These are phyloP conservation scores for Psilopogon haemacephalus DNA, from an alignment of 2,113 vertebrate species.

Conservation along the genomic window DNA sequence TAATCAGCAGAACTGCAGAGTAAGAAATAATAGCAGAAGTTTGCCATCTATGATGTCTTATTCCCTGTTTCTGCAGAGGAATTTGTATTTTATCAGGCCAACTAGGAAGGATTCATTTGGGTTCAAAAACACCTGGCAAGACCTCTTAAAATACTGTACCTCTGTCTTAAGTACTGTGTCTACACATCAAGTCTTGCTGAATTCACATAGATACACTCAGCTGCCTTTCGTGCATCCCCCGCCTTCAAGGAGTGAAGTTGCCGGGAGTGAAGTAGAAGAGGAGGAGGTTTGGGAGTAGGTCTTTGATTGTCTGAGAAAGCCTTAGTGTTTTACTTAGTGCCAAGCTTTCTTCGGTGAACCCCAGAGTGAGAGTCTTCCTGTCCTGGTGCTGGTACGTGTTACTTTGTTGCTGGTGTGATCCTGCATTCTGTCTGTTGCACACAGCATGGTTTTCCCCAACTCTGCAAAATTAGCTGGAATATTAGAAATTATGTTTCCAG, in stretches of 20 bases:
- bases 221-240: not conserved
- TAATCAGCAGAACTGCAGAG: constrained; percentile 8
- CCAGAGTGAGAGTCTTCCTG: fast-evolving
- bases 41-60: not conserved
- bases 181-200: not conserved
- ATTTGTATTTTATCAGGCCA: not conserved
- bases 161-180: not conserved
- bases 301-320: not conserved
- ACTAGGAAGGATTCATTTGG: not conserved
- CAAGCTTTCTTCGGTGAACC: not conserved
- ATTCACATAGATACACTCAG: not conserved
- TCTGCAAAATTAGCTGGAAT: not conserved
- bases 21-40: constrained; percentile 27
- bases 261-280: not conserved
- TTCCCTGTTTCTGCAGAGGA: not conserved
- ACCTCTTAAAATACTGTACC: not conserved
- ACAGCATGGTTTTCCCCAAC: not conserved
- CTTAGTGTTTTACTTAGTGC: not conserved
- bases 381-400: not conserved
- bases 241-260: not conserved
- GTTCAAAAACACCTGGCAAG: not conserved
- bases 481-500: not conserved
- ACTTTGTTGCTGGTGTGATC: not conserved
- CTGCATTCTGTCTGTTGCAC: not conserved
- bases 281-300: not conserved